Evolutionary conservation across 2,888 invertebrate genomes (phyloP).

Genomic region (Empis stercorea): DNA sequence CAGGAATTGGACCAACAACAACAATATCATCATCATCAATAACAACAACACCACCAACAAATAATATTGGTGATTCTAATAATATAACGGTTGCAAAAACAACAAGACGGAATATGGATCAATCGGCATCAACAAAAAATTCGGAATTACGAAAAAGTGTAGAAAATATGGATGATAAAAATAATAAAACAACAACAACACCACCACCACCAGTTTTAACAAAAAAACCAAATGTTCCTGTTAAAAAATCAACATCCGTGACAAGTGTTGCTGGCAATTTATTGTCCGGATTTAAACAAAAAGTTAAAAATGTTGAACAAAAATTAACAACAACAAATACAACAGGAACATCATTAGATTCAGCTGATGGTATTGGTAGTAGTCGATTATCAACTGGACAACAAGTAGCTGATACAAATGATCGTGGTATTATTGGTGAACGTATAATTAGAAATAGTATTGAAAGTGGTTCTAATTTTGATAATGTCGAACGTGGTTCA

Average conservation of each 20-base stretch:
- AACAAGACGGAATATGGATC: background rate
- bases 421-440: slow-evolving; percentile 19
- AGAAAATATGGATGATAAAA: slow-evolving; percentile 34
- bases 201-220: slow-evolving; percentile 41
- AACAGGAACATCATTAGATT: slow-evolving; percentile 20
- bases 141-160: slow-evolving; percentile 29
- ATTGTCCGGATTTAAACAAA: slow-evolving; percentile 47
- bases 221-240: slow-evolving; percentile 52
- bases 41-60: slow-evolving; percentile 11
- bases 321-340: slow-evolving; percentile 32
- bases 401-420: slow-evolving; percentile 19
- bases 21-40: slow-evolving; percentile 12
- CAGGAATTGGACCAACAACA: slow-evolving; percentile 11
- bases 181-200: slow-evolving; percentile 36
- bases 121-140: background rate
- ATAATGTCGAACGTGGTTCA: slow-evolving; percentile 49
- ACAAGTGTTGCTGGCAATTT: slow-evolving; percentile 42
- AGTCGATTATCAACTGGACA: slow-evolving; percentile 30
- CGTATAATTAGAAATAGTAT: slow-evolving; percentile 27
- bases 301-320: slow-evolving; percentile 42
- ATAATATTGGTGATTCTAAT: slow-evolving; percentile 4
- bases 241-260: slow-evolving; percentile 56
- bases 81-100: background rate
- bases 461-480: slow-evolving; percentile 38
- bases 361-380: slow-evolving; percentile 38